These are phyloP conservation scores for Bufo bufo DNA, from an alignment of 2,113 vertebrate species.

Conservation along the genomic window DNA sequence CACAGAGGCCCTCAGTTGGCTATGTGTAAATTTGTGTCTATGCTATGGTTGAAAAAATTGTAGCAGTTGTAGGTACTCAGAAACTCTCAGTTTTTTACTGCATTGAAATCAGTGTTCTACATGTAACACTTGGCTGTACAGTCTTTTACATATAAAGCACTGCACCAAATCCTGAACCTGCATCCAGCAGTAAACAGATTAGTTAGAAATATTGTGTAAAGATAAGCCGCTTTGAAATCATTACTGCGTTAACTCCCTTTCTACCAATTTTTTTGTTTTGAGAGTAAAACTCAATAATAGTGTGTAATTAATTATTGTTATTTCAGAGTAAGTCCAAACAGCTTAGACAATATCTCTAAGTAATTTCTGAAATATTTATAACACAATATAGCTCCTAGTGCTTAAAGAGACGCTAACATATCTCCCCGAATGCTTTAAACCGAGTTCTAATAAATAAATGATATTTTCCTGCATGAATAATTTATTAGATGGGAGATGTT, in stretches of 20 bases:
- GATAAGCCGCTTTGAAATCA: background rate
- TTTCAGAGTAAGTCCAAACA: background rate
- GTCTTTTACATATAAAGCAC: background rate
- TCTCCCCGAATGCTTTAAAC: constrained; percentile 10
- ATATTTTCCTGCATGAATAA: constrained; percentile 10
- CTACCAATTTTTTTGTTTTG: background rate
- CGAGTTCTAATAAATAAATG: constrained; percentile 39
- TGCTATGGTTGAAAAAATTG: too few species aligned
- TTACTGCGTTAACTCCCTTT: background rate
- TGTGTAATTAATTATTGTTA: constrained; percentile 11
- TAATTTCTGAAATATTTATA: constrained; percentile 26
- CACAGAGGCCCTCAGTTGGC: too few species aligned
- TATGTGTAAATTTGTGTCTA: too few species aligned
- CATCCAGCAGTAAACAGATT: background rate
- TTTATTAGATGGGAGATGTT: background rate
- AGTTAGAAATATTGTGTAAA: background rate
- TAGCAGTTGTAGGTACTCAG: too few species aligned
- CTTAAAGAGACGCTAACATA: constrained; percentile 14
- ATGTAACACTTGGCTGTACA: background rate
- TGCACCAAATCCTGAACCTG: background rate
- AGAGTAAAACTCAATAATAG: background rate
- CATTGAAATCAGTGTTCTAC: background rate
- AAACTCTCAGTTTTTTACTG: too few species aligned
- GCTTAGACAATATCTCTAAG: background rate
- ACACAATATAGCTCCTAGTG: background rate